Evolutionary conservation across 2,113 vertebrate genomes (phyloP), one percentile per base, ranked within the genome.

Genomic region (Alligator sinensis): DNA sequence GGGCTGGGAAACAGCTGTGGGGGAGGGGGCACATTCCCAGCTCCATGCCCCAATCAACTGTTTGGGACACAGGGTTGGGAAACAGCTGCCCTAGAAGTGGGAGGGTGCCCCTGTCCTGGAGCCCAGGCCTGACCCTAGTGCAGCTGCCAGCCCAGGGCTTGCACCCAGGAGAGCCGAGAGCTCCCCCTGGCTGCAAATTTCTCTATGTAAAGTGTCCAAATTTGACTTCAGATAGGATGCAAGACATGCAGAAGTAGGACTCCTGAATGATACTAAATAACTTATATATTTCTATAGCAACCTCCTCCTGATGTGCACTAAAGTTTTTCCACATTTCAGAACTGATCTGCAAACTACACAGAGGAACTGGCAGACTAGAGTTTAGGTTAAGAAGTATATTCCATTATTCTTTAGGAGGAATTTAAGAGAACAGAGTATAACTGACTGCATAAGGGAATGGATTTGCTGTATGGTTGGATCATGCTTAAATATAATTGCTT

Each of bases 401-500:
- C 2, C 4, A 38, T 25, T 8, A 6, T 24, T 12, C 21, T 34
- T 74, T 7, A 25, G 38, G 22, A 47, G 70, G 12, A 66, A 66
- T 54, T 78, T 13, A 10, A 58, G 27, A 21, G 22, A 34, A 15
- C 22, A 27, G 5, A 15, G n/a, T 8, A 57, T 34, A n/a, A 57
- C 11, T 18, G 59, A 13, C n/a, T 86, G 64, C 57, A 24, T 17
- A 21, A 22, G 25, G n/a, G 63, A 77, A 22, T 74, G 75, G 85
- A 64, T 80, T 63, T 72, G 61, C 34, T 77, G n/a, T 30, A 77
- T 25, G 2, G 2, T n/a, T 68, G 88, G 55, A 57, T 16, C 47
- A 57, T 25, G 55, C 80, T 91, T 54, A 82, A 88, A 79, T 76
- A 78, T 90, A 89, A 87, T 91, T 80, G 17, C 72, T 87, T 59